These are phyloP conservation scores for Theonella swinhoei DNA, from an alignment of 37 sponge, comb jelly and placozoan genomes.

Conservation along the genomic window DNA sequence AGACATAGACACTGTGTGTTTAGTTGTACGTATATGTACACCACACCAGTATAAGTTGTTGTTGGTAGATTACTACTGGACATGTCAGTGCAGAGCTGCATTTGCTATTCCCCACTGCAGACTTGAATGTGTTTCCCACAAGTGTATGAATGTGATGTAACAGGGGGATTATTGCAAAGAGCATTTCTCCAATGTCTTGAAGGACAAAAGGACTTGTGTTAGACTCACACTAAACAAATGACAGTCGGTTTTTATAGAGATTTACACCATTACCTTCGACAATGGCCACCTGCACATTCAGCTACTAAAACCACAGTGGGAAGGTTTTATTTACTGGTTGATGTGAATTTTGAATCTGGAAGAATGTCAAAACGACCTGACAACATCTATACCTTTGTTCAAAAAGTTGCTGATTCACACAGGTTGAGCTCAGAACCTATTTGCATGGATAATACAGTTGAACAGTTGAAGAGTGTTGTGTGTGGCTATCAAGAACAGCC, in stretches of 20 bases:
- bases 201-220: slow-evolving; percentile 1
- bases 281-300: slow-evolving; percentile 26
- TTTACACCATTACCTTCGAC: slow-evolving; percentile 22
- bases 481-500: slow-evolving; percentile 10
- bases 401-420: slow-evolving; percentile 5
- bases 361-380: slow-evolving; percentile 14
- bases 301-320: slow-evolving; percentile 17
- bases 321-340: slow-evolving; percentile 33
- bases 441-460: slow-evolving; percentile 11
- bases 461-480: slow-evolving; percentile 5
- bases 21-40: no score
- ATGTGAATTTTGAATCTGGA: slow-evolving; percentile 11
- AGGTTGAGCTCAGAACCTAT: slow-evolving; percentile 12
- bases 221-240: slow-evolving; percentile 1
- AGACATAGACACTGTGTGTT: slow-evolving; percentile 14
- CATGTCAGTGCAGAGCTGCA: no score
- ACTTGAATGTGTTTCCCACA: slow-evolving; percentile 2
- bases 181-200: background rate
- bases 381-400: slow-evolving; percentile 28
- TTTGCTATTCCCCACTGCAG: background rate
- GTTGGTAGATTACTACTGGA: no score
- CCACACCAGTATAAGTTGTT: no score
- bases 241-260: slow-evolving; percentile 30
- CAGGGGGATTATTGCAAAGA: slow-evolving; percentile 5
- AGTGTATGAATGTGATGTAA: slow-evolving; percentile 4